Evolutionary conservation across 2,113 vertebrate species (phyloP).

Genomic region (Oreochromis niloticus): DNA sequence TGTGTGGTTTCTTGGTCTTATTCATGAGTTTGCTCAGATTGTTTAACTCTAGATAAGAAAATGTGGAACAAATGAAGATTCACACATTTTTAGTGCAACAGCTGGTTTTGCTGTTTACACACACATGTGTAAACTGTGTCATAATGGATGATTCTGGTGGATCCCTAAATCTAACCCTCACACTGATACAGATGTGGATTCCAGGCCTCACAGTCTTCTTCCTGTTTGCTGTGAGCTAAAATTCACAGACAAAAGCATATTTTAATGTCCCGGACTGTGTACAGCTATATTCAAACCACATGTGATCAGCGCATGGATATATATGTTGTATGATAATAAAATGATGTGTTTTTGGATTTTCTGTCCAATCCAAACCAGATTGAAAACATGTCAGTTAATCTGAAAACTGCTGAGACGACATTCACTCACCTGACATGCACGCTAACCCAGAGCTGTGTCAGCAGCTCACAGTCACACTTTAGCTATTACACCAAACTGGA

Average conservation of each 20-base stretch:
- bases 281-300: not conserved
- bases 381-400: not conserved
- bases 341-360: not conserved
- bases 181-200: not conserved
- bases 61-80: not conserved
- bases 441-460: not conserved
- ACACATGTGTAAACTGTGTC: not conserved
- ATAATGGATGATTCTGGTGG: not conserved
- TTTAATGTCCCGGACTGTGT: not conserved
- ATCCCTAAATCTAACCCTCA: fast-evolving
- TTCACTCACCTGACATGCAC: not conserved
- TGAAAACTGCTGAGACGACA: fast-evolving
- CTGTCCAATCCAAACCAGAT: not conserved
- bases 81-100: not conserved
- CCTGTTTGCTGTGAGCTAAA: not conserved
- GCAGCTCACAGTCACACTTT: not conserved
- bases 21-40: not conserved
- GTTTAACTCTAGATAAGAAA: not conserved
- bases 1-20: not conserved
- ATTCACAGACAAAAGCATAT: not conserved
- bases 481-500: not conserved
- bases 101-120: not conserved
- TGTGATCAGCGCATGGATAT: not conserved
- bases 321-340: not conserved
- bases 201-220: fast-evolving